phyloP scores from a whole-genome alignment of 2,797 vertebrate species.

The Ambastaia sidthimunki region DNA sequence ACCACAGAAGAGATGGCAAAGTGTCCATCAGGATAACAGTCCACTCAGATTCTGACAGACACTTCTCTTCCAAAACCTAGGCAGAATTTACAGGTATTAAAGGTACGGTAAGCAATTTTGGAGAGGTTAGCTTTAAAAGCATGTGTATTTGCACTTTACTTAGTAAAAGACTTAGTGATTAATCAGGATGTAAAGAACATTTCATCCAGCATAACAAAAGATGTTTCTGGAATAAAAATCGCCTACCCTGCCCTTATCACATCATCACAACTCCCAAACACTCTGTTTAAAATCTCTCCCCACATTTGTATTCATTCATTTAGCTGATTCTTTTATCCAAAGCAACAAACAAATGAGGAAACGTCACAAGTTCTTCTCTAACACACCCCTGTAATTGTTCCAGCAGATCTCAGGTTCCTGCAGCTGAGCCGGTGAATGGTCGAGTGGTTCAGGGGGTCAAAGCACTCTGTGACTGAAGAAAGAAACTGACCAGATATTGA shows the following conservation, averaged over 20 bases:
- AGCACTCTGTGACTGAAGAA: conserved; percentile 42
- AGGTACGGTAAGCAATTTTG: not conserved
- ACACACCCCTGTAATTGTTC: conserved; percentile 47
- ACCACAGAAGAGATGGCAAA: conserved; percentile 48
- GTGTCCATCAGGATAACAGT: conserved; percentile 52
- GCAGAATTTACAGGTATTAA: conserved; percentile 22
- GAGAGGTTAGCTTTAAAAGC: too few species aligned
- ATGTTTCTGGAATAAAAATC: too few species aligned
- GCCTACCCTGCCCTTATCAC: not conserved
- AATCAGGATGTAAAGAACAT: too few species aligned
- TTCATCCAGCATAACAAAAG: too few species aligned
- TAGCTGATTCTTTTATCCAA: not conserved
- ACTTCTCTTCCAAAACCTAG: not conserved
- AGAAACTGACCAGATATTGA: conserved; percentile 47
- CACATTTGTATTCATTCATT: not conserved
- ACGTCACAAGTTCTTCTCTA: not conserved
- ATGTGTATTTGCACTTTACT: too few species aligned
- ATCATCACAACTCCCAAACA: not conserved
- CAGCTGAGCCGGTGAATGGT: conserved; percentile 49
- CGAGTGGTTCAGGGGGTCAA: conserved; percentile 46
- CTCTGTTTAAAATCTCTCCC: not conserved
- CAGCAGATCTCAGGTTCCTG: conserved; percentile 55
- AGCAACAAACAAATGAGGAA: not conserved
- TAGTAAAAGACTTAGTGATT: too few species aligned
- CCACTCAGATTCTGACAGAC: conserved; percentile 48